Evolutionary conservation across 2,888 invertebrate genomes (phyloP).

Genomic region (Ceriagrion tenellum): DNA sequence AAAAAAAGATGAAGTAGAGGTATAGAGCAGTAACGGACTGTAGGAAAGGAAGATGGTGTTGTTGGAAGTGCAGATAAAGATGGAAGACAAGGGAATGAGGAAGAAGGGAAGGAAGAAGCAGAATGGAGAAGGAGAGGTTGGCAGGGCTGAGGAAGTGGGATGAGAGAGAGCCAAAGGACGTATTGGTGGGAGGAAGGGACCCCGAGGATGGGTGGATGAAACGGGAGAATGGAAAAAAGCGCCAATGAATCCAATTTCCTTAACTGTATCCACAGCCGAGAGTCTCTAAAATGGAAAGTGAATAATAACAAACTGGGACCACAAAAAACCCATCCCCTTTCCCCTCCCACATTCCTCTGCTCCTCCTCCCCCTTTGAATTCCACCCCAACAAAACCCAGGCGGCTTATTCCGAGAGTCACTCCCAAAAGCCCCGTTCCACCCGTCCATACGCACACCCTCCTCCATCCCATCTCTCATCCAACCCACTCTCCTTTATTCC

Average conservation of each 20-base stretch:
- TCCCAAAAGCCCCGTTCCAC: background rate
- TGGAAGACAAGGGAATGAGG: background rate
- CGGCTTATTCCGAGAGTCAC: too few relatives aligned
- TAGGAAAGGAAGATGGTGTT: too few relatives aligned
- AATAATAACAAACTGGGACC: conserved; percentile 43
- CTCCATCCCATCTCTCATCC: background rate
- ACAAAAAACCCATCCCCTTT: background rate
- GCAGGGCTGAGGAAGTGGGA: background rate
- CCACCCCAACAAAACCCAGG: too few relatives aligned
- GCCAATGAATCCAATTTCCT: conserved; percentile 43
- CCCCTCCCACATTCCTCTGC: background rate
- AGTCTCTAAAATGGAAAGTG: conserved; percentile 37
- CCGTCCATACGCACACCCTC: background rate
- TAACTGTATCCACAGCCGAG: conserved; percentile 35
- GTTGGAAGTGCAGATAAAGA: background rate
- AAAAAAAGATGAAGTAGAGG: too few relatives aligned
- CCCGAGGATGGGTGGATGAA: background rate
- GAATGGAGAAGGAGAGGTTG: background rate
- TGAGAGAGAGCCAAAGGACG: background rate
- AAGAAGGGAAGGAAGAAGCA: background rate
- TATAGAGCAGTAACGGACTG: too few relatives aligned
- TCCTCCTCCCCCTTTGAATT: background rate
- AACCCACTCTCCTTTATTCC: background rate
- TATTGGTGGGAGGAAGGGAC: background rate
- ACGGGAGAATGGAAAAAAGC: background rate